Conservation (phyloP, 1,140 invertebrate genomes). For the Drosophila erecta region DNA sequence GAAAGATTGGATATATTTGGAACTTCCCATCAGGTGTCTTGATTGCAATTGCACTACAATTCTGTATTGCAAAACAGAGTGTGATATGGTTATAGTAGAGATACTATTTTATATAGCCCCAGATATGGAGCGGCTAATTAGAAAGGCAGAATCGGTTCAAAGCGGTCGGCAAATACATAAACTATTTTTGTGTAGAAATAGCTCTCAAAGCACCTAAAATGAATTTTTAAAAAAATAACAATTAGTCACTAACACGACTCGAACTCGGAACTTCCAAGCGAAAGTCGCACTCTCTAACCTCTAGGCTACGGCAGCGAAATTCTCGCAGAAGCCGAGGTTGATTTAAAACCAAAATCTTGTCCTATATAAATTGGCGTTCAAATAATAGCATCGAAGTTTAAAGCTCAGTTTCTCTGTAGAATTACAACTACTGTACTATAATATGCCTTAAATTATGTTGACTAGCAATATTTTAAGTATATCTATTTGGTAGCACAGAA, state of each 20-base stretch:
- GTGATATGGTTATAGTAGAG: slow-evolving; percentile 48
- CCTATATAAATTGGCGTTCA: slow-evolving; percentile 1
- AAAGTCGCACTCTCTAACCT: slow-evolving; percentile 93
- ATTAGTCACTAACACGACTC: slow-evolving; percentile 90
- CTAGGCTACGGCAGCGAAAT: slow-evolving; percentile 85
- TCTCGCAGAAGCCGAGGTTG: neutral
- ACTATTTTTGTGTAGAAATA: slow-evolving; percentile 51
- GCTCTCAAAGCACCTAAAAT: slow-evolving; percentile 43
- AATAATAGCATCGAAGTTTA: slow-evolving; percentile 9
- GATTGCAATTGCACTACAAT: slow-evolving; percentile 27
- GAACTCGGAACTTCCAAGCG: slow-evolving; percentile 92
- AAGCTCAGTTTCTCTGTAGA: neutral
- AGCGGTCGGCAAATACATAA: slow-evolving; percentile 17
- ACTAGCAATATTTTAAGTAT: slow-evolving; percentile 8
- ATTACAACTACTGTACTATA: neutral
- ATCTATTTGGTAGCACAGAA: slow-evolving; percentile 10
- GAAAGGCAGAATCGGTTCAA: slow-evolving; percentile 25
- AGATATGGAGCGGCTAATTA: slow-evolving; percentile 39
- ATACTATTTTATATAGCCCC: slow-evolving; percentile 56
- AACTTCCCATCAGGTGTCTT: slow-evolving; percentile 41
- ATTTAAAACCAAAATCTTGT: neutral
- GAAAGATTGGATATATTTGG: neutral
- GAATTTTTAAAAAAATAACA: slow-evolving; percentile 3
- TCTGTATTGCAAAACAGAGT: slow-evolving; percentile 35
- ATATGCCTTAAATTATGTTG: slow-evolving; percentile 17